phyloP scores from a whole-genome alignment of 2,797 vertebrate genomes.

The Leucoraja ocellata region DNA sequence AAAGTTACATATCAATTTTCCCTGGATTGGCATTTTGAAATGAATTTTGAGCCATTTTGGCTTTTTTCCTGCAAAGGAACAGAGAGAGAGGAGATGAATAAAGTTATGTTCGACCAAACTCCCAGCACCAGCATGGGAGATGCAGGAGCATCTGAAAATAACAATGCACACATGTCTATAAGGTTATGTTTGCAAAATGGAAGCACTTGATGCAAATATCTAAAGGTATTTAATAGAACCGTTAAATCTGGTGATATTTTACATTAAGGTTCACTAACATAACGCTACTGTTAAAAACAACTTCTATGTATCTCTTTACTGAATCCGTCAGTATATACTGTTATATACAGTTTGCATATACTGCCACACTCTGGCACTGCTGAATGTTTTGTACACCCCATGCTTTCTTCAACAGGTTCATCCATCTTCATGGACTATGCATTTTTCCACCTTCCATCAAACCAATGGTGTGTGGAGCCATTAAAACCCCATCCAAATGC shows the following conservation, averaged over 20 bases:
- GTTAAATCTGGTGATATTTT: neutral
- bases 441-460: neutral
- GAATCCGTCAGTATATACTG: neutral
- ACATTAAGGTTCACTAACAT: neutral
- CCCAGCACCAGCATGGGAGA: no score
- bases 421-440: neutral
- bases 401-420: neutral
- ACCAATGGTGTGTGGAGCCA: neutral
- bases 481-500: neutral
- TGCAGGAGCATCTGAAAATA: neutral
- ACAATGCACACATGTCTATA: neutral
- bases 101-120: neutral
- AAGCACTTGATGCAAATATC: neutral
- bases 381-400: neutral
- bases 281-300: neutral
- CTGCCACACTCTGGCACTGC: neutral
- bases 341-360: neutral
- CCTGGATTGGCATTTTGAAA: neutral
- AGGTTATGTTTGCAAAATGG: neutral
- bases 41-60: neutral
- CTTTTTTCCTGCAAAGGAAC: slow-evolving; percentile 2
- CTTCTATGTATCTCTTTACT: neutral
- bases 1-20: neutral
- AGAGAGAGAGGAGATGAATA: neutral
- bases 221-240: neutral